Evolutionary conservation across 2,888 invertebrate species (phyloP), one percentile per base, ranked within the genome.

Genomic region (Lithophane socia): DNA sequence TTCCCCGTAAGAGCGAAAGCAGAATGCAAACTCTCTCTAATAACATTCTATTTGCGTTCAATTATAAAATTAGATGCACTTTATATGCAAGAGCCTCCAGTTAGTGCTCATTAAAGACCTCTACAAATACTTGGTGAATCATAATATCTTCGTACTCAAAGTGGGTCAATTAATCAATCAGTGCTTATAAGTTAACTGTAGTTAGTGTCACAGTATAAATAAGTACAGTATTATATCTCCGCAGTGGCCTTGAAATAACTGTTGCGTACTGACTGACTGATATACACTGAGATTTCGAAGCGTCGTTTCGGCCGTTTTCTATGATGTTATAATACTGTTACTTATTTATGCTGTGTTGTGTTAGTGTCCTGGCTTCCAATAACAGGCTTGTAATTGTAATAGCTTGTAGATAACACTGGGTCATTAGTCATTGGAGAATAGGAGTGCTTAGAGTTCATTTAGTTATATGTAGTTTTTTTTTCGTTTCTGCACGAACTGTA

Each of bases 91-190:
- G 65, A 65, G 47, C 29, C 63, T 54, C 63, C 44, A 63, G 64
- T 79, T 79, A 86, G 77, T 42, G 16, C 54, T 77, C 54, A 82
- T 86, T 82, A 87, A 18, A 64, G 60, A 60, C 52, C 52, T 75
- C 66, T 42, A 80, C 82, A 69, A 79, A 77, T 64, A 81, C 60
- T 69, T 68, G 37, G 49, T 88, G 88, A 88, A 74, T 86, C 86
- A 88, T 85, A 65, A 88, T 85, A 65, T 49, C 68, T 10, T 73
- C 29, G 66, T 61, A 73, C 66, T 77, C 70, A 0, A 87, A 75
- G 73, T 85, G 66, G 87, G 87, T 86, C 88, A 87, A 88, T 86
- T 88, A 79, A 80, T 85, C 79, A 85, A 86, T 88, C 88, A 76
- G 71, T 75, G 66, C 61, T 52, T 78, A 73, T 78, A 77, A 75